phyloP scores from a whole-genome alignment of 2,888 invertebrate species.

The Gastrophysa polygoni region DNA sequence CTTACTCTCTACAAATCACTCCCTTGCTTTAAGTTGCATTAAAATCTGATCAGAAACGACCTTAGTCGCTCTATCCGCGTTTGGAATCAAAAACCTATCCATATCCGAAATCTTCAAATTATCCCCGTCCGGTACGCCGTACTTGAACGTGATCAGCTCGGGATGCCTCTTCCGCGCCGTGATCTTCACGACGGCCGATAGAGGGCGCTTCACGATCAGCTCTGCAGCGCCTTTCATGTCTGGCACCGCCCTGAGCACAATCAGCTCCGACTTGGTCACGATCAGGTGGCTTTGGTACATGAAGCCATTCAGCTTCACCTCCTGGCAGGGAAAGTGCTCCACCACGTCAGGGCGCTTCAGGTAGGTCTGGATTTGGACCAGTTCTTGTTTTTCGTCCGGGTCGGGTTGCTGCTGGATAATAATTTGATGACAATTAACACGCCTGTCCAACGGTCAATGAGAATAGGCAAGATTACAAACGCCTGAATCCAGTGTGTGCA shows the following conservation, averaged over 20 bases:
- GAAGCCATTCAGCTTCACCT: conserved; percentile 87
- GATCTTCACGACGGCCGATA: conserved; percentile 94
- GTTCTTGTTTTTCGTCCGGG: conserved; percentile 74
- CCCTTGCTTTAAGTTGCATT: conserved; percentile 62
- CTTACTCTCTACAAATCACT: conserved; percentile 41
- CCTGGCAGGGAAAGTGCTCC: conserved; percentile 89
- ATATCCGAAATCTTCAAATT: conserved; percentile 83
- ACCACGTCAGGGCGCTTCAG: conserved; percentile 83
- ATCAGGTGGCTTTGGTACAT: conserved; percentile 88
- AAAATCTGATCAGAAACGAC: conserved; percentile 89
- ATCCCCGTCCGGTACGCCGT: conserved; percentile 84
- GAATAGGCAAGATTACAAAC: too few species aligned
- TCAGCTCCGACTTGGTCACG: conserved; percentile 84
- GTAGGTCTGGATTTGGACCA: conserved; percentile 81
- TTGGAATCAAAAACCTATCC: conserved; percentile 91
- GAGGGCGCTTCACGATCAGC: conserved; percentile 83
- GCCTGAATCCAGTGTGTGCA: too few species aligned
- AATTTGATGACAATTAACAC: too few species aligned
- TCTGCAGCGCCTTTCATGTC: conserved; percentile 80
- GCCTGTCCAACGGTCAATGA: too few species aligned
- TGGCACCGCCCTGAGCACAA: conserved; percentile 81
- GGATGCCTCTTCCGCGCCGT: conserved; percentile 95
- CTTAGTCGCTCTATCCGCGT: conserved; percentile 88
- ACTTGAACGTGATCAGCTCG: conserved; percentile 96
- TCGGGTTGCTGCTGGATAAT: conserved; percentile 59